These are phyloP conservation scores for Drosophila murphyi DNA, from an alignment of 1,140 invertebrate species.

Conservation along the genomic window DNA sequence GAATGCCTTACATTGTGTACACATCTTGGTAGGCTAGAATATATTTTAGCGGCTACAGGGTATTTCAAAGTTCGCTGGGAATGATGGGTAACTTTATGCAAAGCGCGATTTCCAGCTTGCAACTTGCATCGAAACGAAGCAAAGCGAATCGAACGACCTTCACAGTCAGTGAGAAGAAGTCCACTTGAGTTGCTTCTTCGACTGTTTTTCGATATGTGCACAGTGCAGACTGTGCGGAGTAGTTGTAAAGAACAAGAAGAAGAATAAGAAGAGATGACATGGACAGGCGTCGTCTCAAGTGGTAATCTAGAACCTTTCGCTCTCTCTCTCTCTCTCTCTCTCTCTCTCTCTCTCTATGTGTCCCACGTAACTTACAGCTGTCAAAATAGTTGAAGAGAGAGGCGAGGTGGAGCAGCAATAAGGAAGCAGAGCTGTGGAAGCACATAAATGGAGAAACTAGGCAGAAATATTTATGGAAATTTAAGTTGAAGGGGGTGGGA, in stretches of 20 bases:
- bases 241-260: conserved; percentile 18
- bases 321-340: neutral
- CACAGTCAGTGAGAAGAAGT: conserved; percentile 17
- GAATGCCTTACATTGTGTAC: too few species aligned
- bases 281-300: conserved; percentile 40
- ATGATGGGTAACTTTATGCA: neutral
- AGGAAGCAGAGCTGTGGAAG: conserved; percentile 29
- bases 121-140: conserved; percentile 14
- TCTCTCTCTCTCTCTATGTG: neutral
- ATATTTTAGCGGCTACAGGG: too few species aligned
- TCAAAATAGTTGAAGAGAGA: conserved; percentile 22
- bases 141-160: conserved; percentile 47
- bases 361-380: conserved; percentile 3
- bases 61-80: too few species aligned
- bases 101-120: conserved; percentile 16
- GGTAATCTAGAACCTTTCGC: conserved; percentile 18
- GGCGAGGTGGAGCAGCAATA: conserved; percentile 19
- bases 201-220: neutral
- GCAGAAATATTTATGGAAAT: conserved; percentile 28
- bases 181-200: conserved; percentile 3
- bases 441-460: neutral
- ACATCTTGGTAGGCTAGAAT: too few species aligned
- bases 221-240: neutral
- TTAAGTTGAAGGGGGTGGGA: conserved; percentile 17
- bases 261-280: conserved; percentile 7